Evolutionary conservation across 2,888 invertebrate species (phyloP), one percentile per base, ranked within the genome.

Genomic region (Ophion slaviceki): DNA sequence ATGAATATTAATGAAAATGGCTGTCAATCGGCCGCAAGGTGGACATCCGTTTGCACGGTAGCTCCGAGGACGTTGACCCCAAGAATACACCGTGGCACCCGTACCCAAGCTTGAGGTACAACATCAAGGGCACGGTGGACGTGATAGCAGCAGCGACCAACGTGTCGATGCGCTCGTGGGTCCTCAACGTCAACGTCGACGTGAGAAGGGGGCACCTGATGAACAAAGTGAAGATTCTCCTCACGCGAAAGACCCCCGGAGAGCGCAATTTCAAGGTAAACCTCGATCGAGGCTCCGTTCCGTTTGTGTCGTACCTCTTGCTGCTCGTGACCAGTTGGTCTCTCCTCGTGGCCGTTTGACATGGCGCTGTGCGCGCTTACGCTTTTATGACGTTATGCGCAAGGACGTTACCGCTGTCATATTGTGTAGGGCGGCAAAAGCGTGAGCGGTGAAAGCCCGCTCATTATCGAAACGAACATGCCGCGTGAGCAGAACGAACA

Each of bases 261-360:
- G 90, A 93, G 84, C 90, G 91, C 68, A 92, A 93, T 74, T 89
- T 91, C 28, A 92, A 93, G 88, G 92, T 92, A 88, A 57, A 17
- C 14, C 10, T 57, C 4, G 11, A 53, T 24, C 47, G 62, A 57
- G 11, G n/a, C 11, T n/a, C 2, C 10, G 17, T n/a, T 1, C 14
- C 2, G 32, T 61, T 61, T 2, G 53, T 17, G 24, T 28, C 40
- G 11, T 28, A 20, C 32, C 32, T 32, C 4, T 32, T 32, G 32
- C 32, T 32, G 3, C 32, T 32, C 32, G 32, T 32, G 32, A 32
- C 32, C 32, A 32, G 32, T 32, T 32, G 32, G 4, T 32, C 32
- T 32, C 4, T 32, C 32, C 32, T 32, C 32, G 32, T 32, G 32
- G 2, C 3, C 32, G 32, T 32, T 32, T 4, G 32, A 32, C 32